A percentile compares a stretch with the other conserved stretches of the same genome.
phyloP scores from a whole-genome alignment of 2,113 vertebrate genomes.

The Crotalus viridis region DNA sequence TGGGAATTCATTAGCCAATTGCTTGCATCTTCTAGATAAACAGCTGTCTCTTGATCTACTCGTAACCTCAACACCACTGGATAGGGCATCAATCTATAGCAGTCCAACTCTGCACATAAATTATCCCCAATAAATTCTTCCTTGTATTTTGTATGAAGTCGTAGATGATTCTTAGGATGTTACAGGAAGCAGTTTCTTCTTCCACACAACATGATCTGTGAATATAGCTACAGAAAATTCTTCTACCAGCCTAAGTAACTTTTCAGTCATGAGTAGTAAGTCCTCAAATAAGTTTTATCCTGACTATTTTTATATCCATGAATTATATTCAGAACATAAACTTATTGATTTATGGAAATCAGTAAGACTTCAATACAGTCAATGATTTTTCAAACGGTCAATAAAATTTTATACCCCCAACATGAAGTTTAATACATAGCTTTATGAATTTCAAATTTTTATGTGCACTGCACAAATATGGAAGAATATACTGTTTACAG shows the following conservation, averaged over 20 bases:
- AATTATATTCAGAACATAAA: background rate
- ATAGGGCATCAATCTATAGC: background rate
- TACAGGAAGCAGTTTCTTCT: background rate
- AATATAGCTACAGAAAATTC: background rate
- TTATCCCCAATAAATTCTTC: background rate
- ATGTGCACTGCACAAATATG: background rate
- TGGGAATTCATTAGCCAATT: background rate
- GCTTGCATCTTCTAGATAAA: background rate
- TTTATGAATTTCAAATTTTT: background rate
- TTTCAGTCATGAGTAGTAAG: too few species aligned
- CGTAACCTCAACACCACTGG: background rate
- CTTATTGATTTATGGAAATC: background rate
- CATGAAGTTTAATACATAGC: background rate
- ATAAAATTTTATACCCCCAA: background rate
- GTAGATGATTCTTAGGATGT: background rate
- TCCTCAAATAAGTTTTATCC: background rate
- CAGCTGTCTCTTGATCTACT: background rate
- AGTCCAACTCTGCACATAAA: background rate
- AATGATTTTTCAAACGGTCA: background rate
- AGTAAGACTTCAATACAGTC: background rate
- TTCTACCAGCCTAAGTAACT: too few species aligned
- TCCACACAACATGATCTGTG: background rate
- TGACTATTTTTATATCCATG: background rate
- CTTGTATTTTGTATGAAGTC: background rate
- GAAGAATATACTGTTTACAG: background rate